phyloP scores from a whole-genome alignment of 2,113 vertebrate genomes.

The Lichenostomus cassidix region DNA sequence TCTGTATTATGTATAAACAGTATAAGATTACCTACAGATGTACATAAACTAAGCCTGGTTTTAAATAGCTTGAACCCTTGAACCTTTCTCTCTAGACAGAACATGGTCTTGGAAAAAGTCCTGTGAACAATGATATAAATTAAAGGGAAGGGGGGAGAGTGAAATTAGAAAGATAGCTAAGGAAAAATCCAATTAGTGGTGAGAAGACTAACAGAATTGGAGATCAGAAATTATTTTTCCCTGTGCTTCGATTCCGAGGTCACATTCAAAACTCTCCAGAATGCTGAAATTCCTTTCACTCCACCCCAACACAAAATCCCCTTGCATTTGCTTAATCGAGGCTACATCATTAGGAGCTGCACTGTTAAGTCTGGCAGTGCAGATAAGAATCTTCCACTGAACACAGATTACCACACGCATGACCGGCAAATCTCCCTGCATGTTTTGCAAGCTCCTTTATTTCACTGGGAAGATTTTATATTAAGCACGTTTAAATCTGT shows the following conservation, averaged over 20 bases:
- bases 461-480: slow-evolving; percentile 42
- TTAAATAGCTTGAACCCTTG: not conserved
- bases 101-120: not conserved
- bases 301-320: slow-evolving; percentile 7
- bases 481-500: slow-evolving; percentile 47
- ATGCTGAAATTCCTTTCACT: not conserved
- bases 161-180: slow-evolving; percentile 39
- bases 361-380: slow-evolving; percentile 23
- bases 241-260: not conserved
- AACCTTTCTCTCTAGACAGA: not conserved
- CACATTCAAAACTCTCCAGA: slow-evolving; percentile 13
- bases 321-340: slow-evolving; percentile 1
- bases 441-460: slow-evolving; percentile 40
- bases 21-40: not conserved
- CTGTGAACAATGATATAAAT: not conserved
- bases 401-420: slow-evolving; percentile 42
- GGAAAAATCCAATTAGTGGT: slow-evolving; percentile 3
- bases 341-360: slow-evolving; percentile 8
- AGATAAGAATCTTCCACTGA: slow-evolving; percentile 49
- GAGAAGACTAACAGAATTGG: slow-evolving; percentile 34
- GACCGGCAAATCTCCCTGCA: slow-evolving; percentile 32
- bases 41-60: not conserved
- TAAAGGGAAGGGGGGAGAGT: not conserved
- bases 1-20: not conserved
- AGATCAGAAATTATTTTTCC: slow-evolving; percentile 42